Evolutionary conservation across 2,797 vertebrate genomes (phyloP), one percentile per base, ranked within the genome.

Genomic region (Gymnoscopelus braueri): DNA sequence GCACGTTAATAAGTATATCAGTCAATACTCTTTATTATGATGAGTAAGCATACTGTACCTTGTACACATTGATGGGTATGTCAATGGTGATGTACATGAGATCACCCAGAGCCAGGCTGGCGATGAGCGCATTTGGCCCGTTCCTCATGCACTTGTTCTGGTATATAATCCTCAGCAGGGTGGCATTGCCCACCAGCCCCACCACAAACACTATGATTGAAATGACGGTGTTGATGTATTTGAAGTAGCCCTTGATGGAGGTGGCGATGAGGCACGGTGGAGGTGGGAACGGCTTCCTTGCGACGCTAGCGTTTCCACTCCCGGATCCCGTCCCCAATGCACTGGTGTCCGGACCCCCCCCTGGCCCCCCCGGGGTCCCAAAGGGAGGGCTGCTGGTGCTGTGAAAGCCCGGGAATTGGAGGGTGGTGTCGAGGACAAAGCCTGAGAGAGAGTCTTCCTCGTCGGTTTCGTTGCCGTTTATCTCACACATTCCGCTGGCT

Each of bases 81-180:
- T 91, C 96, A 69, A 96, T 96, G 86, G 95, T 93, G 71, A 99
- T 98, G 84, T 98, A 98, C 86, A 99, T 96, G 29, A 99, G 96
- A 91, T 99, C 98, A 55, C 98, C 98, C 10, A 99, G 91, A 1
- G 98, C 98, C 87, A 99, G 93, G 66, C 98, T 99, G 86, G 97
- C 96, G 74, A 99, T 99, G 81, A 99, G 95, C 0, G 97, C 96
- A 0, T 99, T 99, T 3, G 98, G 98, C 69, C 98, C 98, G 3
- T 99, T 99, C 92, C 98, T 95, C 98, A 99, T 99, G 63, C 97
- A 98, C 91, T 99, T 99, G 92, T 99, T 96, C 90, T 98, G 94
- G 89, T 97, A 98, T 90, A 99, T 99, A 92, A 99, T 99, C 95
- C 95, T 95, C 78, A 99, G 92, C 81, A 99, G 94, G 35, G 98